A percentile compares a stretch with the other conserved stretches of the same genome.
Conservation (phyloP, 2,113 vertebrate genomes). For the Callopanchax toddi region DNA sequence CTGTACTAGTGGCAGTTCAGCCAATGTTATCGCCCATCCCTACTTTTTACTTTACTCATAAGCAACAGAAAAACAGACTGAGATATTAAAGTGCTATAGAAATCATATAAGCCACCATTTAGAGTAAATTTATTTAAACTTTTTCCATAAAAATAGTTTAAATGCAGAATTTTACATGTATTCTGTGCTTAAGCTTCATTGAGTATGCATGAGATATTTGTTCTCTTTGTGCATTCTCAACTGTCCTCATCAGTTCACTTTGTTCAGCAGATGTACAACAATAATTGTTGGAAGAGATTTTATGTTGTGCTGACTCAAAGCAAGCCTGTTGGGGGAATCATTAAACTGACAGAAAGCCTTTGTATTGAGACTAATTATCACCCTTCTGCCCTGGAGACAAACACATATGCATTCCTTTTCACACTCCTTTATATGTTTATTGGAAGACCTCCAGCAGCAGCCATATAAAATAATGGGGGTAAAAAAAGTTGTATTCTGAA, state of each 20-base stretch:
- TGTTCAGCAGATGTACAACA: constrained; percentile 42
- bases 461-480: constrained; percentile 7
- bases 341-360: constrained; percentile 53
- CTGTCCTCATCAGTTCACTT: constrained; percentile 4
- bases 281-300: constrained; percentile 46
- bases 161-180: not conserved
- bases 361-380: constrained; percentile 56
- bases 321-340: constrained; percentile 50
- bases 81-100: no score
- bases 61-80: no score
- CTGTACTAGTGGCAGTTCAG: no score
- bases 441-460: constrained; percentile 29
- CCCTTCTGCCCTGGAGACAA: constrained; percentile 49
- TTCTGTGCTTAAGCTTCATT: not conserved
- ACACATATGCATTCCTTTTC: constrained; percentile 20
- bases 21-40: no score
- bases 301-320: constrained; percentile 40
- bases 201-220: not conserved
- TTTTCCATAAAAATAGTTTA: no score
- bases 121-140: no score
- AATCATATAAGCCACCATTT: no score
- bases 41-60: no score
- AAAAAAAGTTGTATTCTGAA: constrained; percentile 16
- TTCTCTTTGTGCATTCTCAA: not conserved
- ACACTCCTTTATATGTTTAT: constrained; percentile 19